These are phyloP conservation scores for Eupithecia subfuscata DNA, from an alignment of 2,888 invertebrate genomes.

Conservation along the genomic window DNA sequence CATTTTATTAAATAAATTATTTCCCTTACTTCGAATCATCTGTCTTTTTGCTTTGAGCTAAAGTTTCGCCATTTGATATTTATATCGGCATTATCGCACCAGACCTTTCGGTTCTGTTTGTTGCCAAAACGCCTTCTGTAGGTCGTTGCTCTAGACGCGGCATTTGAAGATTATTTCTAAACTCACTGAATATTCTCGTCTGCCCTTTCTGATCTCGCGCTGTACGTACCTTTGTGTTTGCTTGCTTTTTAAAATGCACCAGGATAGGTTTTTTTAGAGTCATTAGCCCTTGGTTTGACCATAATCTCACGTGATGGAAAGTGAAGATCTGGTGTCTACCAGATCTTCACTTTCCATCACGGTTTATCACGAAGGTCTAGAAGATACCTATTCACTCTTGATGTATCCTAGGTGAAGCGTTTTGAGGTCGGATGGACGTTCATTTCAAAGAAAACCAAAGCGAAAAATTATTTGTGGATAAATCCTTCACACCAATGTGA, in stretches of 20 bases:
- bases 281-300: no score
- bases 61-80: conserved; percentile 9
- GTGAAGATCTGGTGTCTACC: no score
- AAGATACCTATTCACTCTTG: no score
- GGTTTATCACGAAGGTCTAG: no score
- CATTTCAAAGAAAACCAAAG: not conserved
- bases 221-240: not conserved
- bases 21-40: not conserved
- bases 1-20: not conserved
- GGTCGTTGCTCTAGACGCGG: conserved; percentile 16
- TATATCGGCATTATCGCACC: conserved; percentile 7
- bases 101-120: conserved; percentile 15
- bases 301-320: no score
- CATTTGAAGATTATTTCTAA: conserved; percentile 15
- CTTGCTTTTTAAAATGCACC: not conserved
- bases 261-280: not conserved
- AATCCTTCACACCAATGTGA: not conserved
- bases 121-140: conserved; percentile 6
- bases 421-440: not conserved
- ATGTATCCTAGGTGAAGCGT: not conserved
- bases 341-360: no score
- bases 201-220: not conserved
- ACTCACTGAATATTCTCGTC: conserved; percentile 14
- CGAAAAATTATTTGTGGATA: not conserved
- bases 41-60: not conserved